Percentiles rank a stretch among this genome's conserved stretches.
These are phyloP conservation scores for Apis florea DNA, from an alignment of 1,140 invertebrate species.

Conservation along the genomic window DNA sequence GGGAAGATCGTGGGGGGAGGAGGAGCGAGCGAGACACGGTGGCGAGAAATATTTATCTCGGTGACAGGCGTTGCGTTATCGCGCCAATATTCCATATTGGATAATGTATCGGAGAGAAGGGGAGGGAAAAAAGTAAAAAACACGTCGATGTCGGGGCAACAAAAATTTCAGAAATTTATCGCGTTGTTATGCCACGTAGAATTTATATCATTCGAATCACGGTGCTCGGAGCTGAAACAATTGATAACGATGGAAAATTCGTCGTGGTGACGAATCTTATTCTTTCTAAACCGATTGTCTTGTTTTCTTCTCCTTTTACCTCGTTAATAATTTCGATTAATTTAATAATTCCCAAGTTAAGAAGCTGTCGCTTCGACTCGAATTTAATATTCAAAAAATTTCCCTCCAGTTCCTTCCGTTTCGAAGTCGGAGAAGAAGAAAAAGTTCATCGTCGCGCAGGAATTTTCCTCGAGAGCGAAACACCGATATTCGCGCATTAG, in stretches of 20 bases:
- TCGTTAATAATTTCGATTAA: too few relatives aligned
- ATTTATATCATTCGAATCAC: background rate
- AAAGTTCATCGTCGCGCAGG: background rate
- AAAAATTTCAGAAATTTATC: conserved; percentile 10
- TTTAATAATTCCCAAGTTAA: too few relatives aligned
- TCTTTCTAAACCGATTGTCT: too few relatives aligned
- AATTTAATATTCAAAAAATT: too few relatives aligned
- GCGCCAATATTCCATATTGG: background rate
- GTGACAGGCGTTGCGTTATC: conserved; percentile 11
- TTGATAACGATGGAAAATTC: background rate
- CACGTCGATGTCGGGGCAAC: background rate
- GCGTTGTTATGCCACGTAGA: background rate
- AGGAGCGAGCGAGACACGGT: background rate
- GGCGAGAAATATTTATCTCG: background rate
- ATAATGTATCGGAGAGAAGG: background rate
- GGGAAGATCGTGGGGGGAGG: background rate
- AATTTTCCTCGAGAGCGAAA: background rate
- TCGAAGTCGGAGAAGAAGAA: too few relatives aligned
- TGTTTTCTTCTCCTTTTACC: too few relatives aligned
- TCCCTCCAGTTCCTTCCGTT: background rate
- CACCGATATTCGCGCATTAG: conserved; percentile 9
- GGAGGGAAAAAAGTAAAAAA: background rate
- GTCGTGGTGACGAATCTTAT: background rate
- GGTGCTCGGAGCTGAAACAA: background rate
- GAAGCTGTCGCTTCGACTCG: too few relatives aligned